Base-by-base conservation (phyloP, 2,113 vertebrate genomes). In the Poeciliopsis prolifica region DNA sequence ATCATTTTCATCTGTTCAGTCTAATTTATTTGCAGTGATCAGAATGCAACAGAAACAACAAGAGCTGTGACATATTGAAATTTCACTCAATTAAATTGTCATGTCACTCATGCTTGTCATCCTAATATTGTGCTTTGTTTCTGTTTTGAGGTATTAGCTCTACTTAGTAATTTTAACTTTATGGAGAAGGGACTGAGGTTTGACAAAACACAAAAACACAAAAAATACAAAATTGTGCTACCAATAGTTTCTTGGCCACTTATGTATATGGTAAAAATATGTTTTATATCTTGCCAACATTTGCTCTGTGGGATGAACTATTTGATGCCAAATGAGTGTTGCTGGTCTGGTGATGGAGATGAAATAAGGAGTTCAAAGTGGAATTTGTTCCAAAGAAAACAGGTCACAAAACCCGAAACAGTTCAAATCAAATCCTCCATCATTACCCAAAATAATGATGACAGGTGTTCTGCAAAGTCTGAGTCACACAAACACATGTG, bases 381-480 rank as follows among this genome's bases (percentile, higher is more conserved):
- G 37, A 77, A 60, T 37, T 60, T 28, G 2, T 80, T 69, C 79
- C 70, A 83, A 75, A 73, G 64, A 62, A 89, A 89, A 40, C 67
- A 61, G 80, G 79, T 87, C 81, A 81, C 64, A 63, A 71, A 61
- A 60, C 37, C 58, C 48, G 68, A 67, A 77, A 64, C 68, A 64
- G 68, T 68, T 80, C 30, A 31, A 74, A 66, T 54, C 28, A 19
- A 68, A 70, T 29, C 7, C 30, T 13, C 60, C 29, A 61, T 80
- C 67, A 74, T 82, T 87, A 81, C 44, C 19, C 33, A 14, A 60
- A 68, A 68, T 65, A 62, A 75, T 42, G 70, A 77, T 68, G 29
- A 26, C 85, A 88, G 75, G 62, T 80, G 29, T 74, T 81, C 74
- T 31, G 62, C 73, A 5, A n/a, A 31, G 65, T 79, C 77, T 6